Conservation (phyloP, 1,140 invertebrate genomes). For the Panulirus ornatus region DNA sequence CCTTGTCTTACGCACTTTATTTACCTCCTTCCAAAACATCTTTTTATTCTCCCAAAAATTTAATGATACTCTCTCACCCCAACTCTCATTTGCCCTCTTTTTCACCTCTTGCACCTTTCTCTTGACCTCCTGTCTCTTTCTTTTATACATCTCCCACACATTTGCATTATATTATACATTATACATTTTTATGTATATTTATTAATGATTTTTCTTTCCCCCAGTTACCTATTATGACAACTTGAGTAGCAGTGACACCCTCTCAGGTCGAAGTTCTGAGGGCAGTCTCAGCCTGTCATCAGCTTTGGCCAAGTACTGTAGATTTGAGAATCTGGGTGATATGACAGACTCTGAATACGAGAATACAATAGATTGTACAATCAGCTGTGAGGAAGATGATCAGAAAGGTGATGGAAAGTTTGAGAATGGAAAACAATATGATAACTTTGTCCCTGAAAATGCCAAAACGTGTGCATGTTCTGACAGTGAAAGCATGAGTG, state of each 20-base stretch:
- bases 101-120: no score
- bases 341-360: constrained; percentile 7
- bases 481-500: background rate
- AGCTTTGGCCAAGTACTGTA: constrained; percentile 18
- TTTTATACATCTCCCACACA: no score
- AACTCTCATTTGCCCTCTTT: no score
- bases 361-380: background rate
- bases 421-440: background rate
- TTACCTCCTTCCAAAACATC: no score
- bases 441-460: background rate
- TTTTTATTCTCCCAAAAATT: no score
- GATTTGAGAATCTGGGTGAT: background rate
- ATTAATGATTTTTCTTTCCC: no score
- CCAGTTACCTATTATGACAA: constrained; percentile 33
- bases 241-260: constrained; percentile 28
- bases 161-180: no score
- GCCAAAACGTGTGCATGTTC: background rate
- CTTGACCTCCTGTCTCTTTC: no score
- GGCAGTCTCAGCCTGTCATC: constrained; percentile 5
- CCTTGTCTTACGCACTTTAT: no score
- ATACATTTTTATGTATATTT: no score
- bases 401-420: background rate
- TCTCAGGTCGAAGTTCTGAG: constrained; percentile 26
- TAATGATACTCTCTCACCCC: no score
- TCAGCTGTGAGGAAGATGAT: background rate